A percentile compares a stretch with the other conserved stretches of the same genome.
These are phyloP conservation scores for Cataglyphis altisquamis DNA, from an alignment of 2,888 invertebrate genomes.

Conservation along the genomic window DNA sequence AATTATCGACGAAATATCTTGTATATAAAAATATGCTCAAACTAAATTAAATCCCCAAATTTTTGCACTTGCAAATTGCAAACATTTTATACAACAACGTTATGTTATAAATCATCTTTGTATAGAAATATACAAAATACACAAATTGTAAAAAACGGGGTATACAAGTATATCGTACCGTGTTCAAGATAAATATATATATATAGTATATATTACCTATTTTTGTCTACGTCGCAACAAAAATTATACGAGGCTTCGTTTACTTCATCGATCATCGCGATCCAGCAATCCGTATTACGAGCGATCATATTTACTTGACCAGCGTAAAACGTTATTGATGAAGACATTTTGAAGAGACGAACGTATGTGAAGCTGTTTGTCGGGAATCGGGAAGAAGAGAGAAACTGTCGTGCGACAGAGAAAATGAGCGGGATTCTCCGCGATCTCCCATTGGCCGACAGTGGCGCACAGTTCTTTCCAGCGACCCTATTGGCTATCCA, in stretches of 20 bases:
- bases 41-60: neutral
- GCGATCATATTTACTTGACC: neutral
- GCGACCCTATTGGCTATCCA: constrained; percentile 65
- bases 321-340: constrained; percentile 66
- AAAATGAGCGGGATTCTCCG: constrained; percentile 70
- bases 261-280: neutral
- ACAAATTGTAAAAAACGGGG: neutral
- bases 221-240: neutral
- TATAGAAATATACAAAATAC: neutral
- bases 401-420: constrained; percentile 58
- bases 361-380: constrained; percentile 58
- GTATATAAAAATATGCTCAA: neutral
- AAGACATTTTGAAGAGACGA: constrained; percentile 65
- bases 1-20: neutral
- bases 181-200: neutral
- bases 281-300: neutral
- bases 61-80: neutral
- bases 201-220: constrained; percentile 16
- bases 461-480: constrained; percentile 56
- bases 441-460: constrained; percentile 72
- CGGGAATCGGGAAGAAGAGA: constrained; percentile 55
- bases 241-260: neutral
- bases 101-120: neutral
- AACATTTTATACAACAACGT: neutral
- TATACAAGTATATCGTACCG: neutral